Evolutionary conservation across 1,140 invertebrate species (phyloP).

Genomic region (Gonatopus flavifemur): DNA sequence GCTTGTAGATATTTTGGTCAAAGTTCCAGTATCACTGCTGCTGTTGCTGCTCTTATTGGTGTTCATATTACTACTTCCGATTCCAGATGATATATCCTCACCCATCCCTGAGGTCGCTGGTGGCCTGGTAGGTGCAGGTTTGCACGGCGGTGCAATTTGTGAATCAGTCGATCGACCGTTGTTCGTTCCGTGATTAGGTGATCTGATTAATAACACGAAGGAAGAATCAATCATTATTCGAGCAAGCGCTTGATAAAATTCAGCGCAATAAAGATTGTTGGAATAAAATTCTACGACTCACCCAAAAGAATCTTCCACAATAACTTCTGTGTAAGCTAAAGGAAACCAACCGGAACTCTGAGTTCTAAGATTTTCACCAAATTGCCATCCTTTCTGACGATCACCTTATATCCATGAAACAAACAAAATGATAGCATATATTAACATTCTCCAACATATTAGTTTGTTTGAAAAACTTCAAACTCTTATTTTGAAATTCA

Average conservation of each 20-base stretch:
- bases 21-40: slow-evolving; percentile 27
- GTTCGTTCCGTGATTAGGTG: slow-evolving; percentile 42
- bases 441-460: too few species aligned
- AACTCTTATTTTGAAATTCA: not conserved
- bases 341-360: slow-evolving; percentile 93
- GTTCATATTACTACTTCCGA: slow-evolving; percentile 11
- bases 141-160: slow-evolving; percentile 43
- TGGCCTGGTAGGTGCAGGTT: slow-evolving; percentile 44
- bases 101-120: slow-evolving; percentile 40
- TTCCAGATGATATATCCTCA: slow-evolving; percentile 32
- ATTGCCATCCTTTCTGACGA: slow-evolving; percentile 93
- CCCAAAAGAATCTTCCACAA: slow-evolving; percentile 62
- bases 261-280: not conserved
- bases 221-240: too few species aligned
- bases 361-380: slow-evolving; percentile 87
- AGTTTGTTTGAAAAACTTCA: too few species aligned
- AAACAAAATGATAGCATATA: slow-evolving; percentile 10
- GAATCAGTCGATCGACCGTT: slow-evolving; percentile 39
- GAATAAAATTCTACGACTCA: slow-evolving; percentile 11
- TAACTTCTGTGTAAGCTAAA: slow-evolving; percentile 83
- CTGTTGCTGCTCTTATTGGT: slow-evolving; percentile 23
- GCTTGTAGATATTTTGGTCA: slow-evolving; percentile 43
- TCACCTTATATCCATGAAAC: slow-evolving; percentile 59
- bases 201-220: too few species aligned
- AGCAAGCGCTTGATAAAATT: too few species aligned